phyloP scores from a whole-genome alignment of 2,113 vertebrate species.

The Ranitomeya variabilis region DNA sequence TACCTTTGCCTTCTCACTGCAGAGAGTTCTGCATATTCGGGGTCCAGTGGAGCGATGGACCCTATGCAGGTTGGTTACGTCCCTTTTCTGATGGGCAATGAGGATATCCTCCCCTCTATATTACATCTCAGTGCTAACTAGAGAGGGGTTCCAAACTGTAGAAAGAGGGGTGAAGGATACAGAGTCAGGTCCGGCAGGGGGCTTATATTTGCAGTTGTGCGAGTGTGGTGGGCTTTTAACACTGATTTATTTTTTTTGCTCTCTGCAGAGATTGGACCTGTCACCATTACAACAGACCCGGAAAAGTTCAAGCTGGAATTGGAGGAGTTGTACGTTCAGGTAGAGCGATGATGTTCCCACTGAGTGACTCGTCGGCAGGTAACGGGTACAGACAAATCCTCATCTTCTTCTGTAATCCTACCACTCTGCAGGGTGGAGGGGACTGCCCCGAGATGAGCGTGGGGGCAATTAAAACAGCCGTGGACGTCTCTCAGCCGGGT shows the following conservation, averaged over 20 bases:
- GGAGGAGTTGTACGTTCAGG: slow-evolving; percentile 97
- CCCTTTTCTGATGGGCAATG: too few species aligned
- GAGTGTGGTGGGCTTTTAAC: not conserved
- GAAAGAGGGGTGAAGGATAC: not conserved
- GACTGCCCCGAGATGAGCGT: slow-evolving; percentile 99
- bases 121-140: not conserved
- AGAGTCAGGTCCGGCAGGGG: too few species aligned
- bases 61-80: too few species aligned
- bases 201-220: not conserved
- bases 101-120: too few species aligned
- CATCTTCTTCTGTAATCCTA: not conserved
- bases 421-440: slow-evolving; percentile 84
- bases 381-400: too few species aligned
- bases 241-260: slow-evolving; percentile 49
- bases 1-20: not conserved
- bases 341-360: slow-evolving; percentile 63
- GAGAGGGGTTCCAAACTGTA: not conserved
- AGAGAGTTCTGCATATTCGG: not conserved
- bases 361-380: not conserved
- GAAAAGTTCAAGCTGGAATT: slow-evolving; percentile 97
- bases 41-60: not conserved
- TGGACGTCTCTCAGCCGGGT: slow-evolving; percentile 94
- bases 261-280: slow-evolving; percentile 91
- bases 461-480: slow-evolving; percentile 94
- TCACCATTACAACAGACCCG: slow-evolving; percentile 96